These are phyloP conservation scores for Antedon mediterranea DNA, from an alignment of 53 echinoderm and acorn worm species.

Conservation along the genomic window DNA sequence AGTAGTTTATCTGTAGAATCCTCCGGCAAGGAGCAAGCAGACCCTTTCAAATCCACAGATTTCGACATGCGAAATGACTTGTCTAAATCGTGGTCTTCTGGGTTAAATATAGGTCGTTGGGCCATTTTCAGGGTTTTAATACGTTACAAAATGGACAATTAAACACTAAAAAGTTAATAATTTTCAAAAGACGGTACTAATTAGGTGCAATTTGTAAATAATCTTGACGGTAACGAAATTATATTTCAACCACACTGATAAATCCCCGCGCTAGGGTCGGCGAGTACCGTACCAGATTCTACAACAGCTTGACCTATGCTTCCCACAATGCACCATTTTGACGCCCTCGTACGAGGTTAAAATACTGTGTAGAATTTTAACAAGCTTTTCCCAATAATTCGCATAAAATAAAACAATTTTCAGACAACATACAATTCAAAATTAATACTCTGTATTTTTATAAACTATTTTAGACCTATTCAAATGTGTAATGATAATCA, in stretches of 20 bases:
- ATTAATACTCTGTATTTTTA: too few relatives aligned
- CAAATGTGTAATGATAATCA: background rate
- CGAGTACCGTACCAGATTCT: background rate
- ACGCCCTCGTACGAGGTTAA: background rate
- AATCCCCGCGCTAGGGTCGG: background rate
- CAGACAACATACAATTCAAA: background rate
- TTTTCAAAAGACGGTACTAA: background rate
- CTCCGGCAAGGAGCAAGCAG: constrained; percentile 92
- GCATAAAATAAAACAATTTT: background rate
- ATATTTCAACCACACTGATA: background rate
- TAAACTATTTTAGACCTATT: background rate
- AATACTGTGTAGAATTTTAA: background rate
- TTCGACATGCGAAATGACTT: constrained; percentile 93
- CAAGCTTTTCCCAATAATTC: background rate
- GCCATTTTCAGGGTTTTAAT: background rate
- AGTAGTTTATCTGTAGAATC: constrained; percentile 97
- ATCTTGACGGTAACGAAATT: background rate
- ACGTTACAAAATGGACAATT: background rate
- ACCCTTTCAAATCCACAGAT: constrained; percentile 87
- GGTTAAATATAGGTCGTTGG: constrained; percentile 46
- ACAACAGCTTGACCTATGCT: background rate
- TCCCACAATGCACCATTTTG: background rate
- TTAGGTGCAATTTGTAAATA: background rate
- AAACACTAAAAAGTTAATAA: background rate
- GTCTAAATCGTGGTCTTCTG: constrained; percentile 71